A percentile compares a stretch with the other conserved stretches of the same genome.
Evolutionary conservation across 2,888 invertebrate species (phyloP).

Genomic region (Metellina segmentata): DNA sequence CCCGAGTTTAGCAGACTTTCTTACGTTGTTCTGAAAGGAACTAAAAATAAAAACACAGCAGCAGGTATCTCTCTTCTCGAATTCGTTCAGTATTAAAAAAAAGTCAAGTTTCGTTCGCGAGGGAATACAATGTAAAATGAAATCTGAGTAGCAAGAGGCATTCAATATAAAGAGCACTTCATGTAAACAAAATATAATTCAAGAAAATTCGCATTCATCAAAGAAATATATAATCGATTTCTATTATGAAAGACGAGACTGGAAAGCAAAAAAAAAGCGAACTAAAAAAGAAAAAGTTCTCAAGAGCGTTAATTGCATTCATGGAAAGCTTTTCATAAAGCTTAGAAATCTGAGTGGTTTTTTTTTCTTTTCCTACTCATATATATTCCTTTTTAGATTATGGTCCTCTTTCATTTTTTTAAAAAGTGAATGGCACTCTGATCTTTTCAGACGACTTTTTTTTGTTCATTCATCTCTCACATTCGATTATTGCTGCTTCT

Average conservation of each 20-base stretch:
- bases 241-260: constrained; percentile 60
- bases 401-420: constrained; percentile 37
- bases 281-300: constrained; percentile 17
- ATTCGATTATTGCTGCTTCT: constrained; percentile 48
- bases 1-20: neutral
- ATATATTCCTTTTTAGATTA: constrained; percentile 57
- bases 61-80: neutral
- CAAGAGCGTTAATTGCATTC: constrained; percentile 66
- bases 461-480: constrained; percentile 28
- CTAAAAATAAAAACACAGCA: neutral
- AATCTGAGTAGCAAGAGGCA: neutral
- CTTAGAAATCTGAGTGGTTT: constrained; percentile 55
- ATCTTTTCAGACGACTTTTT: constrained; percentile 56
- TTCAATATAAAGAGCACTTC: constrained; percentile 30
- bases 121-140: constrained; percentile 9
- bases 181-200: constrained; percentile 53
- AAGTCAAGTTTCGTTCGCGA: neutral
- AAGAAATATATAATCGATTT: constrained; percentile 63
- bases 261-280: constrained; percentile 8
- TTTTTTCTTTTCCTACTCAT: constrained; percentile 37
- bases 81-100: neutral
- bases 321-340: constrained; percentile 59
- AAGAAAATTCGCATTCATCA: constrained; percentile 52
- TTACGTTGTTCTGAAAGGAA: neutral
- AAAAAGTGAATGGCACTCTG: constrained; percentile 56